These are phyloP conservation scores for Conus canariensis DNA, from an alignment of 2,888 invertebrate species.

Conservation along the genomic window DNA sequence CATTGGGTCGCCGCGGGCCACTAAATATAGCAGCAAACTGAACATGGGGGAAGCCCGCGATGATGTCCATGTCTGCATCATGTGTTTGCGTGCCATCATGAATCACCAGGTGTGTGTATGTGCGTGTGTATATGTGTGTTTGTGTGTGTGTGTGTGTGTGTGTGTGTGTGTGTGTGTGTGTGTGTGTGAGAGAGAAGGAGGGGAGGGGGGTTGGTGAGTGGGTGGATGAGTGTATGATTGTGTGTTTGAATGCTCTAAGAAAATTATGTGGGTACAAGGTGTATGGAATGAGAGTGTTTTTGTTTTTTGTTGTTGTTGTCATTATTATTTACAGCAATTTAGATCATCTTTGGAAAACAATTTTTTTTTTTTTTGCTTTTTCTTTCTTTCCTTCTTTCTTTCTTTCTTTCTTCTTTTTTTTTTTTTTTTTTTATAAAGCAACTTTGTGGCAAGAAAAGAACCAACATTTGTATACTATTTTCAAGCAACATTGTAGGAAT, in stretches of 20 bases:
- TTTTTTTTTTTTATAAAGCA: no score
- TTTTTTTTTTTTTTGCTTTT: no score
- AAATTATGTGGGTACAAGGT: no score
- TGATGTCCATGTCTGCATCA: slow-evolving; percentile 99
- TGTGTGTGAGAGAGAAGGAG: not conserved
- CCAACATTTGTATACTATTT: no score
- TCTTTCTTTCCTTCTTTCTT: no score
- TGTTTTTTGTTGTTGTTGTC: no score
- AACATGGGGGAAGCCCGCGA: slow-evolving; percentile 86
- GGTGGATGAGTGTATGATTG: not conserved
- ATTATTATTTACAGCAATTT: no score
- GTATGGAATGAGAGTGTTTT: not conserved
- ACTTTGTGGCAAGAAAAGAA: no score
- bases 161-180: not conserved
- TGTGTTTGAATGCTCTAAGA: not conserved
- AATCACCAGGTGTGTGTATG: slow-evolving; percentile 89
- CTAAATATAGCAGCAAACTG: slow-evolving; percentile 70
- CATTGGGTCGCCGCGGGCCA: slow-evolving; percentile 68
- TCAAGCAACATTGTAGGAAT: not conserved
- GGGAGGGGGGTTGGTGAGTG: not conserved
- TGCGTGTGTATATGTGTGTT: not conserved
- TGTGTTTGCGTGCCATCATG: slow-evolving; percentile 99
- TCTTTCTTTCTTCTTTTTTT: no score
- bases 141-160: not conserved
- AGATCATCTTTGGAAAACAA: no score